Percentiles rank a stretch among this genome's conserved stretches.
Evolutionary conservation across 2,113 vertebrate species (phyloP).

Genomic region (Pipa parva): DNA sequence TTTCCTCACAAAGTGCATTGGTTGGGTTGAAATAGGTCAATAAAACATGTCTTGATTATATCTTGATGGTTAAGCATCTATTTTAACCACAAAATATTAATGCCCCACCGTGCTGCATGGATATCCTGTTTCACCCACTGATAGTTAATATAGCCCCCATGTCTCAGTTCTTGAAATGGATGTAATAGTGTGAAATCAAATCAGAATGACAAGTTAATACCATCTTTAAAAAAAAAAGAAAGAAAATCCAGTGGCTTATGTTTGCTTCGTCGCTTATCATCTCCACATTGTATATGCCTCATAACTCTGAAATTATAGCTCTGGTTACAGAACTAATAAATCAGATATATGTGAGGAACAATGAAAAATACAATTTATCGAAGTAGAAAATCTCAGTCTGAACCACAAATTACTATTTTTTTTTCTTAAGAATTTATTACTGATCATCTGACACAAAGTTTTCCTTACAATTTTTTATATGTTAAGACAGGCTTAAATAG

Average conservation of each 20-base stretch:
- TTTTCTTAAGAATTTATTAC: slow-evolving; percentile 14
- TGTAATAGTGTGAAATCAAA: neutral
- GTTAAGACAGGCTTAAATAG: slow-evolving; percentile 4
- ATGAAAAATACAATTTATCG: slow-evolving; percentile 6
- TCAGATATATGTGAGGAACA: slow-evolving; percentile 21
- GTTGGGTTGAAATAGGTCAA: no score
- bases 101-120: slow-evolving; percentile 44
- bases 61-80: no score
- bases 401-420: slow-evolving; percentile 11
- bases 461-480: slow-evolving; percentile 9
- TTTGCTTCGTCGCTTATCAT: slow-evolving; percentile 9
- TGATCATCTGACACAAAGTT: slow-evolving; percentile 1
- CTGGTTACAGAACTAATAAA: slow-evolving; percentile 4
- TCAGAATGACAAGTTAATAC: slow-evolving; percentile 4
- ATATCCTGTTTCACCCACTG: no score
- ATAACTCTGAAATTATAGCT: slow-evolving; percentile 5
- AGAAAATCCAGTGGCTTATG: neutral
- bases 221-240: neutral
- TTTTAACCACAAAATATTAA: neutral
- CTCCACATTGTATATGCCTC: neutral
- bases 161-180: neutral
- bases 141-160: neutral
- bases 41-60: no score
- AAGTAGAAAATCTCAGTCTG: neutral
- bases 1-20: no score